Conservation (phyloP, 2,888 invertebrate species). For the Epinotia ramella region DNA sequence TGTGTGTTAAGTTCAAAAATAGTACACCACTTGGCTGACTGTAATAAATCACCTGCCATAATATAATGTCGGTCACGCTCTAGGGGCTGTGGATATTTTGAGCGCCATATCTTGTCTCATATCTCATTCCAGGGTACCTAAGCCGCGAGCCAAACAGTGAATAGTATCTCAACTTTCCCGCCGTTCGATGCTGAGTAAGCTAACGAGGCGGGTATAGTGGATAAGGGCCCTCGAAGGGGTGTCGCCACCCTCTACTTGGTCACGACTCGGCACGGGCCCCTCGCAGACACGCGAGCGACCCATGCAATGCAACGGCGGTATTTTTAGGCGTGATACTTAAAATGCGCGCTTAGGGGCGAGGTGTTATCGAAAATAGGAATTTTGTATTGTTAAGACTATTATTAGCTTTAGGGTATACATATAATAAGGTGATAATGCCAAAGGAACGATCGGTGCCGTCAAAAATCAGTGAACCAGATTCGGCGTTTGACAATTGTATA, state of each 20-base stretch:
- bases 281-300: conserved; percentile 35
- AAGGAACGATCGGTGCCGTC: neutral
- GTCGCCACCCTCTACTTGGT: conserved; percentile 20
- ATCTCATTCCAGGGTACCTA: too few relatives aligned
- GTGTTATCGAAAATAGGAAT: conserved; percentile 20
- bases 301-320: conserved; percentile 26
- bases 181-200: conserved; percentile 51
- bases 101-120: too few relatives aligned
- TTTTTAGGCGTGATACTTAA: conserved; percentile 33
- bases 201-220: conserved; percentile 51
- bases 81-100: too few relatives aligned
- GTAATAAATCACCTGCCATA: too few relatives aligned
- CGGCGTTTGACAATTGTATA: neutral
- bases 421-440: neutral
- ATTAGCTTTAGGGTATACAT: neutral
- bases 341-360: conserved; percentile 6
- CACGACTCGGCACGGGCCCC: conserved; percentile 24
- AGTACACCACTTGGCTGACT: too few relatives aligned
- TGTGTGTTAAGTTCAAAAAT: too few relatives aligned
- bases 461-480: neutral
- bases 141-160: neutral
- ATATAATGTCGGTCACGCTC: too few relatives aligned
- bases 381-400: conserved; percentile 18
- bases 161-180: conserved; percentile 28
- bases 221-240: conserved; percentile 63